Evolutionary conservation across 2,888 invertebrate species (phyloP).

Genomic region (Drosophila ezoana): DNA sequence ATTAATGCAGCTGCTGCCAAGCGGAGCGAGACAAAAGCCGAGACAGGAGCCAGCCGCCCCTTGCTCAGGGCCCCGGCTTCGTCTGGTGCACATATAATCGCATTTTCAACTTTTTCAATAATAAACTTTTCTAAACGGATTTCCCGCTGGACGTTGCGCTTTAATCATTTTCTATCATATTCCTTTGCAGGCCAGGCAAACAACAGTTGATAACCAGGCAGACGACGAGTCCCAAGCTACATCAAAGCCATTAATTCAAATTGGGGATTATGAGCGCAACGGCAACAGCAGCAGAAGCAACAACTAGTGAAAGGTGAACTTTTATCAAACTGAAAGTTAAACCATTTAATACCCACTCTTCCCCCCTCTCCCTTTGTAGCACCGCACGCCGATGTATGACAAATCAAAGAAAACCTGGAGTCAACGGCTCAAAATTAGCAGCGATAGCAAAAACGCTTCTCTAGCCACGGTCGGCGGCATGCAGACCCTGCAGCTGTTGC

Average conservation of each 20-base stretch:
- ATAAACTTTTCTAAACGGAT: slow-evolving; percentile 78
- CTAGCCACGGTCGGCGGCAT: slow-evolving; percentile 63
- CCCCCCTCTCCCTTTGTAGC: slow-evolving; percentile 38
- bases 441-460: slow-evolving; percentile 85
- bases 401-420: slow-evolving; percentile 89
- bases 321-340: slow-evolving; percentile 8
- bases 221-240: slow-evolving; percentile 25
- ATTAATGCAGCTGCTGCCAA: slow-evolving; percentile 53
- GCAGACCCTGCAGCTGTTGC: slow-evolving; percentile 68
- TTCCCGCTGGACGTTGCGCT: slow-evolving; percentile 77
- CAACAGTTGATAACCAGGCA: slow-evolving; percentile 57
- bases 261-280: slow-evolving; percentile 79
- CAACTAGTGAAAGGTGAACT: slow-evolving; percentile 58
- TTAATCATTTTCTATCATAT: slow-evolving; percentile 70
- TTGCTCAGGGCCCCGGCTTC: background rate
- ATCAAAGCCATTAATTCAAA: slow-evolving; percentile 75
- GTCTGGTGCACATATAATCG: slow-evolving; percentile 64
- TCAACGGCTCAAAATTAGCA: slow-evolving; percentile 88
- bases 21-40: background rate
- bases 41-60: background rate
- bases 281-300: slow-evolving; percentile 41
- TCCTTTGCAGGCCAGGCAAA: slow-evolving; percentile 49
- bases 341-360: background rate
- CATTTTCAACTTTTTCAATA: slow-evolving; percentile 80
- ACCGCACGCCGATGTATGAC: slow-evolving; percentile 83